Evolutionary conservation across 2,113 vertebrate genomes (phyloP), one percentile per base, ranked within the genome.

Genomic region (Nyctereutes procyonoides): DNA sequence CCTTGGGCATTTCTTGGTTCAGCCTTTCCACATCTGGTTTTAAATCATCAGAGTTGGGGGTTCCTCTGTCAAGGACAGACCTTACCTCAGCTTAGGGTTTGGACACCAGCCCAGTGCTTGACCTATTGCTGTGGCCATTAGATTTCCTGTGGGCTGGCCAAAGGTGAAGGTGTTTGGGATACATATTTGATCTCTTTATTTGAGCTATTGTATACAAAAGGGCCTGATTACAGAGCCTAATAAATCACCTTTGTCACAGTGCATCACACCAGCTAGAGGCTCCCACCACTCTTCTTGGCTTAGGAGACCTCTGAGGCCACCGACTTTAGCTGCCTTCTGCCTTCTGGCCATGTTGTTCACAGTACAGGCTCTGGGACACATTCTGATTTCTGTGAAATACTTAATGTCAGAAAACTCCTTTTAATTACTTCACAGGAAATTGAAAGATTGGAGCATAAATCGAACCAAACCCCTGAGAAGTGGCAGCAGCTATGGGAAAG

Each of bases 401-500:
- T 96, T 86, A 58, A 69, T 88, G 55, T 94, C 91, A 48, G 63
- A 96, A 98, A 98, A 97, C 7, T 17, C 9, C 26, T 97, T 35
- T 96, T 94, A 62, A 9, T 96, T 96, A 89, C 65, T 99, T 98
- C 84, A 87, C 98, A 99, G 99, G 99, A 99, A 98, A 99, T 99
- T 0, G 99, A 99, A 99, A 99, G 98, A 98, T 97, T 99, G 98
- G 99, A 99, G 98, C 99, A 97, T 43, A 99, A 99, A 98, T 98
- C 99, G 97, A 99, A 99, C 97, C 99, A 99, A 98, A 98, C 96
- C 53, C 98, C 99, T 30, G 99, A 99, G 97, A 99, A 98, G 94
- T 99, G 99, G 99, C 99, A 99, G 80, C 98, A 99, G n/a, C 98
- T 99, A 73, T 99, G 99, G 99, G 99, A 99, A 98, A 99, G 99